These are phyloP conservation scores for Phrynosoma blainvillii DNA, from an alignment of 2,113 vertebrate genomes.

Conservation along the genomic window DNA sequence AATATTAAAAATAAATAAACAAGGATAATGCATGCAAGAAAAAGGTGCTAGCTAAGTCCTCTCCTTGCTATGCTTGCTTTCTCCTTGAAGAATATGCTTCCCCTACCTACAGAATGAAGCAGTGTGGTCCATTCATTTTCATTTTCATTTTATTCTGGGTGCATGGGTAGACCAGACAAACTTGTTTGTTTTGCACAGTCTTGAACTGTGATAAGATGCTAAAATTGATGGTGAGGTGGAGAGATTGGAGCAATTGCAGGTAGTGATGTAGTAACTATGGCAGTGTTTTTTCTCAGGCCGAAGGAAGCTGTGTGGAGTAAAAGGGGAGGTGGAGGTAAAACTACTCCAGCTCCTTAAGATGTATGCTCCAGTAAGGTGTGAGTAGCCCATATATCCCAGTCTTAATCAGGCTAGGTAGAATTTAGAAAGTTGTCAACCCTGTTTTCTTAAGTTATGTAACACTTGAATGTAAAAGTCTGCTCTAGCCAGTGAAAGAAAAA, in stretches of 20 bases:
- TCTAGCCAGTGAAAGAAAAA: not conserved
- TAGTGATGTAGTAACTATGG: not conserved
- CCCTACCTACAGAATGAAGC: not conserved
- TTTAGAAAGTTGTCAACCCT: too few species aligned
- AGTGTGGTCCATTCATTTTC: not conserved
- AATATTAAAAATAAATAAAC: not conserved
- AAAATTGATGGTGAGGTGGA: not conserved
- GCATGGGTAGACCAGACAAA: not conserved
- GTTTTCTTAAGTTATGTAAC: not conserved
- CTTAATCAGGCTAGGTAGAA: too few species aligned
- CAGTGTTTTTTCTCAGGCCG: not conserved
- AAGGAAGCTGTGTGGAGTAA: not conserved
- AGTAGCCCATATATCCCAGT: too few species aligned
- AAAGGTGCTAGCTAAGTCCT: not conserved
- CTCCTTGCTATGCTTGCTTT: not conserved
- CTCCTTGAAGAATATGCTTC: not conserved
- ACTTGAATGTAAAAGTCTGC: not conserved
- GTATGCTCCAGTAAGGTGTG: not conserved
- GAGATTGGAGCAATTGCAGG: not conserved
- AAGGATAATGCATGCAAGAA: not conserved
- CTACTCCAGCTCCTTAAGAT: not conserved
- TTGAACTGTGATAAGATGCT: not conserved
- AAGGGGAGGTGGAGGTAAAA: not conserved
- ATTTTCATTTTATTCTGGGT: not conserved
- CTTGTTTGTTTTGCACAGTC: not conserved